Percentiles rank a stretch among this genome's conserved stretches.
These are phyloP conservation scores for Lycophotia porphyrea DNA, from an alignment of 2,888 invertebrate species.

Conservation along the genomic window DNA sequence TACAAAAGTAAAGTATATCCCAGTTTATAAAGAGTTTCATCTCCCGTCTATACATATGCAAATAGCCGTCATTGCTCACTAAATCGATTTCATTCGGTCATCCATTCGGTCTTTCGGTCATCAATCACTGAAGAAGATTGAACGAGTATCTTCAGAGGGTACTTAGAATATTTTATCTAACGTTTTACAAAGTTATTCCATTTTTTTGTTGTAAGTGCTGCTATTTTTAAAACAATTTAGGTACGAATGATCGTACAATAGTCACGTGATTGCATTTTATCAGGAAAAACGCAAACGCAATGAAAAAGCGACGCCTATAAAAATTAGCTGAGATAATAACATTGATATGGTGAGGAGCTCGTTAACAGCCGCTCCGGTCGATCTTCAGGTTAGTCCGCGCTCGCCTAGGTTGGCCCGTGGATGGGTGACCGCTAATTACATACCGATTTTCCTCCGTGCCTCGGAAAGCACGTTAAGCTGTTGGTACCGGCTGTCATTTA, in stretches of 20 bases:
- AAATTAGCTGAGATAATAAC: not conserved
- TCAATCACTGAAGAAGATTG: conserved; percentile 86
- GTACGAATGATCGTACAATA: not conserved
- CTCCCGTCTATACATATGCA: conserved; percentile 85
- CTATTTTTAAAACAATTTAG: not conserved
- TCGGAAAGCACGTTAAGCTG: no score
- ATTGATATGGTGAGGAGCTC: no score
- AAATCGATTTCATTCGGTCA: conserved; percentile 88
- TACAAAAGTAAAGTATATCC: conserved; percentile 58
- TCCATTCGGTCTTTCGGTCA: conserved; percentile 82
- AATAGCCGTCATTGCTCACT: conserved; percentile 83
- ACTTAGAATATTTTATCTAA: conserved; percentile 63
- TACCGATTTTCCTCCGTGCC: no score
- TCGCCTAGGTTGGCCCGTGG: not conserved
- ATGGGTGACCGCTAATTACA: not conserved
- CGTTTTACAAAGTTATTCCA: conserved; percentile 51
- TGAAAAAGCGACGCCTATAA: not conserved
- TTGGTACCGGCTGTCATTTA: no score
- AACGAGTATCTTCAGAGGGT: conserved; percentile 74
- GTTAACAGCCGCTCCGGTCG: no score
- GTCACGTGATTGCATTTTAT: not conserved
- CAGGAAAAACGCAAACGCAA: not conserved
- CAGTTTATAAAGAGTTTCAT: conserved; percentile 70
- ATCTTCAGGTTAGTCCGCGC: not conserved
- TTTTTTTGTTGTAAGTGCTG: not conserved